A percentile compares a stretch with the other conserved stretches of the same genome.
Conservation (phyloP, 2,797 vertebrate species). For the Chelonia mydas region DNA sequence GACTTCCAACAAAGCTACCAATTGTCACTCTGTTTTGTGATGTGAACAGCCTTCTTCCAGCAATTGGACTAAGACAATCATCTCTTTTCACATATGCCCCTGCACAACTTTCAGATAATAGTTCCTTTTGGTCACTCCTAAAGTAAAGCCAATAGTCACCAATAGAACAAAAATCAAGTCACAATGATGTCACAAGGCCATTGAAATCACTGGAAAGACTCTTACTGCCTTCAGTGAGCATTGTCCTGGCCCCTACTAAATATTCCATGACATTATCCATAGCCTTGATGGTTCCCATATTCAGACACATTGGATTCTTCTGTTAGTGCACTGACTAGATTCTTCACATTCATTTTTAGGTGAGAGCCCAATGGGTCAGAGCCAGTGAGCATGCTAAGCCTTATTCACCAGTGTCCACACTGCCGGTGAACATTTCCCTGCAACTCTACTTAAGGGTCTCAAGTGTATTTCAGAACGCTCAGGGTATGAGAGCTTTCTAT, state of each 20-base stretch:
- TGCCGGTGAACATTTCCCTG: slow-evolving; percentile 46
- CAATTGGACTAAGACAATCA: slow-evolving; percentile 57
- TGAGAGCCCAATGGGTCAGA: slow-evolving; percentile 54
- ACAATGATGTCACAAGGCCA: slow-evolving; percentile 43
- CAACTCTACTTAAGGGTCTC: slow-evolving; percentile 78
- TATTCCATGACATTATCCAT: neutral
- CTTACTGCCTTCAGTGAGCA: neutral
- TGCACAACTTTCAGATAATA: slow-evolving; percentile 57
- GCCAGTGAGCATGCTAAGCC: slow-evolving; percentile 43
- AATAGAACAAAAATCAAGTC: neutral
- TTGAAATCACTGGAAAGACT: neutral
- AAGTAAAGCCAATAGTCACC: neutral
- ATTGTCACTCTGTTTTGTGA: slow-evolving; percentile 73
- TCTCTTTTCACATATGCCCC: slow-evolving; percentile 62
- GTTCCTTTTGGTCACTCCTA: slow-evolving; percentile 52
- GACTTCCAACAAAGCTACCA: slow-evolving; percentile 64
- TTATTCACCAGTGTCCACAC: slow-evolving; percentile 73
- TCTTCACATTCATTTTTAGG: slow-evolving; percentile 38
- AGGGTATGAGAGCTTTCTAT: slow-evolving; percentile 83
- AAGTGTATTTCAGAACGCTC: slow-evolving; percentile 80
- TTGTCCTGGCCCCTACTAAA: neutral
- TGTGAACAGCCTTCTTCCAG: slow-evolving; percentile 61
- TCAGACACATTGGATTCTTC: slow-evolving; percentile 15
- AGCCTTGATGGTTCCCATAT: slow-evolving; percentile 31
- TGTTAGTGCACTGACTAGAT: neutral